Base-by-base conservation (phyloP, 2,797 vertebrate species). In the Malacoctenus gilli region DNA sequence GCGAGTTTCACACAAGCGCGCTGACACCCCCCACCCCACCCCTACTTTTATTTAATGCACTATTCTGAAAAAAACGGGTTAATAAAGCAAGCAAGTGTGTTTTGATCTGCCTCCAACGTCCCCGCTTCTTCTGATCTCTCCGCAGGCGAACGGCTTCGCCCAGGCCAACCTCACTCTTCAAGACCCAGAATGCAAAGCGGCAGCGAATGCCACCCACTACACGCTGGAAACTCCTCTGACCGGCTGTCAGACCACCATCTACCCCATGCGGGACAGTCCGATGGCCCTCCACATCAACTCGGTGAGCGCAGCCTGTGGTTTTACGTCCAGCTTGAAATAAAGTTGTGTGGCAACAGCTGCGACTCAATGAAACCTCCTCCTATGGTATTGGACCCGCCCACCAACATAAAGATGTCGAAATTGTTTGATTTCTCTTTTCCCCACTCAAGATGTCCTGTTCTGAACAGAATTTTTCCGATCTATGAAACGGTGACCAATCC, bases 131-230 rank as follows among this genome's bases (percentile, higher is more conserved):
- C 46, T 68, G 2, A 47, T 71, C 12, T 82, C 65, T 60, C 59
- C 53, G 15, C 82, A 99, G 97, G 92, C 90, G 7, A 92, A 75
- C 0, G 90, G 94, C 48, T 91, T 93, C 74, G 22, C 67, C 4
- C 90, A 93, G 62, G 89, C 92, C 42, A 95, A 93, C 68, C 91
- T 99, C 68, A 95, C 95, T 0, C 90, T 99, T 40, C 83, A 92
- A 77, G 95, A 98, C 89, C 93, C 90, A 62, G 76, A 86, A 34
- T 99, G 97, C 89, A 95, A 92, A 87, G 96, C 96, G 57, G 92
- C 75, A 44, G 91, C 87, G 75, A 99, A 98, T 47, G 86, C 79
- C 60, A 98, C 96, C 53, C 96, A 99, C 89, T 98, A 96, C 89
- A 94, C 94, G n/a, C 77, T 99, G 89, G 93, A 97, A 64, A 96